phyloP scores from a whole-genome alignment of 2,888 invertebrate genomes.

The Amiota communis region DNA sequence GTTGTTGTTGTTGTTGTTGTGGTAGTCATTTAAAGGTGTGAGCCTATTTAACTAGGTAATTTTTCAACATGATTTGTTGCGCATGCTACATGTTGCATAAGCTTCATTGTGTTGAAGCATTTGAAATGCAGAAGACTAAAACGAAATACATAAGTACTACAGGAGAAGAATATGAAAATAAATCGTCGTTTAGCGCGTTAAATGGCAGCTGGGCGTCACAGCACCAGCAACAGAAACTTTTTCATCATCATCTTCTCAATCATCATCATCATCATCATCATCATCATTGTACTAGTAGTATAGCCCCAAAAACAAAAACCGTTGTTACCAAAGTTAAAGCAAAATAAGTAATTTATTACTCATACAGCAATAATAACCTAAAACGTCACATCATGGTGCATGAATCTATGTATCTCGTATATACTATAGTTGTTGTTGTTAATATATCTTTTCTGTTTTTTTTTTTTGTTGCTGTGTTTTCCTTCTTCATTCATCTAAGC shows the following conservation, averaged over 20 bases:
- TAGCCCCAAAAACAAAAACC: background rate
- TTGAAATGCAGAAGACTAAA: too few relatives aligned
- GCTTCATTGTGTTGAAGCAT: background rate
- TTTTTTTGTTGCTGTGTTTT: background rate
- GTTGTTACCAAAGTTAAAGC: background rate
- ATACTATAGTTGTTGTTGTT: background rate
- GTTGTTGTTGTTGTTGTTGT: too few relatives aligned
- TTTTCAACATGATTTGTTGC: slow-evolving; percentile 23
- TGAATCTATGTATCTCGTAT: background rate
- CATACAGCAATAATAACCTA: background rate
- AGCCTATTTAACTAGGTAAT: slow-evolving; percentile 24
- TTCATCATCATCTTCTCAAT: too few relatives aligned
- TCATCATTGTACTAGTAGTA: background rate
- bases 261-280: background rate
- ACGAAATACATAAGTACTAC: too few relatives aligned
- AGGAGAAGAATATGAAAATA: slow-evolving; percentile 6
- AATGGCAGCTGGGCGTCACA: slow-evolving; percentile 19
- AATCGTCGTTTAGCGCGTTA: slow-evolving; percentile 17
- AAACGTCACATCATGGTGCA: slow-evolving; percentile 13
- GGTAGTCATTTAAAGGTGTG: slow-evolving; percentile 7
- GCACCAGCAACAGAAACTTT: background rate
- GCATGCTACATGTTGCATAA: background rate
- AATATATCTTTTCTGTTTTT: background rate
- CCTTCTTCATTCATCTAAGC: background rate
- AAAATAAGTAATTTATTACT: slow-evolving; percentile 25